phyloP scores from a whole-genome alignment of 1,140 invertebrate genomes.

The Tribolium madens region DNA sequence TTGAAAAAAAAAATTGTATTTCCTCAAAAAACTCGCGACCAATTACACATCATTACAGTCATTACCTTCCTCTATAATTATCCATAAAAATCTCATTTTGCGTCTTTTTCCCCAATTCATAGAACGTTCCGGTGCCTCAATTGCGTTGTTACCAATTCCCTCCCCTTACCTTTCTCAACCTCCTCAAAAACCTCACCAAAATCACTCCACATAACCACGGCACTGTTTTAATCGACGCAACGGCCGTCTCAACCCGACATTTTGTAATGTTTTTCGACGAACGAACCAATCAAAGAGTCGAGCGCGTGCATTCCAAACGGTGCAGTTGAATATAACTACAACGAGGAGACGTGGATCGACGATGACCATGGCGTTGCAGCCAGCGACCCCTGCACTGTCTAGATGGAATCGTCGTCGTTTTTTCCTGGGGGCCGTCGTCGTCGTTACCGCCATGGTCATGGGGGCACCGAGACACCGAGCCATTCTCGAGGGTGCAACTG shows the following conservation, averaged over 20 bases:
- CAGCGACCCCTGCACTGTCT: slow-evolving; percentile 20
- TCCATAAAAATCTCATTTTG: no score
- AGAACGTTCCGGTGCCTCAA: no score
- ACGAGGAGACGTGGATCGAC: background rate
- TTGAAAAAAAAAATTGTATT: no score
- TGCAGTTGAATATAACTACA: slow-evolving; percentile 5
- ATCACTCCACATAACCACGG: no score
- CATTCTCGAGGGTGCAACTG: background rate
- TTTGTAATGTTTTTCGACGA: slow-evolving; percentile 9
- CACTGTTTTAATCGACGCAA: background rate
- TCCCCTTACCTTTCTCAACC: no score
- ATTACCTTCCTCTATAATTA: no score
- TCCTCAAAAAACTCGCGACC: background rate
- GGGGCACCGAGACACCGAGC: background rate
- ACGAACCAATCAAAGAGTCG: background rate
- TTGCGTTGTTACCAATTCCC: no score
- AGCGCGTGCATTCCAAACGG: background rate
- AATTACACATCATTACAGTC: no score
- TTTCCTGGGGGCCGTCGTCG: slow-evolving; percentile 11
- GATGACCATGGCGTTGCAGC: background rate
- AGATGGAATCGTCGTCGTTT: background rate
- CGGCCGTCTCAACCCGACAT: slow-evolving; percentile 8
- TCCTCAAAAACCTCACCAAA: background rate
- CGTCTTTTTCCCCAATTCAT: no score
- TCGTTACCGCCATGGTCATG: background rate